These are phyloP conservation scores for Malacoraja senta DNA, from an alignment of 2,797 vertebrate genomes.

Conservation along the genomic window DNA sequence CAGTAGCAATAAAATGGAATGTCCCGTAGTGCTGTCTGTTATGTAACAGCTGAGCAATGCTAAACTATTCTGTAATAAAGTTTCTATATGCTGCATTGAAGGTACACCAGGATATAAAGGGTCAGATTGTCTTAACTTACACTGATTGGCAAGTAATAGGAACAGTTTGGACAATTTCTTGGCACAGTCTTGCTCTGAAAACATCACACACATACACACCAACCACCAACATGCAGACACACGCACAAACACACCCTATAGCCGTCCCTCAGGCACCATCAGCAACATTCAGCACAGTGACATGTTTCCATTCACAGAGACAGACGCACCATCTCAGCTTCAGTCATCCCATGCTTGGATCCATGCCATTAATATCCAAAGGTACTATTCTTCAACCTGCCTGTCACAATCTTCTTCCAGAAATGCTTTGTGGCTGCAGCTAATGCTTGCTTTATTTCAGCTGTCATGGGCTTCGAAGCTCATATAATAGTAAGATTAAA, in stretches of 20 bases:
- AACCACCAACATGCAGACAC: too few relatives aligned
- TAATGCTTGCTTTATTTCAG: slow-evolving; percentile 3
- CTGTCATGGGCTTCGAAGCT: background rate
- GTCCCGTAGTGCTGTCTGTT: slow-evolving; percentile 11
- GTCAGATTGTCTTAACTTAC: background rate
- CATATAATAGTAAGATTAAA: too few relatives aligned
- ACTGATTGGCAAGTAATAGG: background rate
- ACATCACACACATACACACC: background rate
- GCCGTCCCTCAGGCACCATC: background rate
- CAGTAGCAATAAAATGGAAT: background rate
- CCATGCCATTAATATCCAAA: background rate
- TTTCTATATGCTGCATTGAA: background rate
- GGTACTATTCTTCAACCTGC: background rate
- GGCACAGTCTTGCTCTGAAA: background rate
- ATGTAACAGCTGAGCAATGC: background rate
- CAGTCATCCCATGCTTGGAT: background rate
- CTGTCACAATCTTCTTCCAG: background rate
- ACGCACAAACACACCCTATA: too few relatives aligned
- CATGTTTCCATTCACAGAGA: background rate
- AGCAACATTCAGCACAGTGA: background rate
- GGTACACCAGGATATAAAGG: background rate
- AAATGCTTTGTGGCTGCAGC: background rate
- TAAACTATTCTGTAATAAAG: background rate
- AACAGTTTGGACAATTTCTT: background rate
- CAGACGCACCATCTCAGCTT: background rate